These are phyloP conservation scores for Plutella xylostella DNA, from an alignment of 2,888 invertebrate species.

Conservation along the genomic window DNA sequence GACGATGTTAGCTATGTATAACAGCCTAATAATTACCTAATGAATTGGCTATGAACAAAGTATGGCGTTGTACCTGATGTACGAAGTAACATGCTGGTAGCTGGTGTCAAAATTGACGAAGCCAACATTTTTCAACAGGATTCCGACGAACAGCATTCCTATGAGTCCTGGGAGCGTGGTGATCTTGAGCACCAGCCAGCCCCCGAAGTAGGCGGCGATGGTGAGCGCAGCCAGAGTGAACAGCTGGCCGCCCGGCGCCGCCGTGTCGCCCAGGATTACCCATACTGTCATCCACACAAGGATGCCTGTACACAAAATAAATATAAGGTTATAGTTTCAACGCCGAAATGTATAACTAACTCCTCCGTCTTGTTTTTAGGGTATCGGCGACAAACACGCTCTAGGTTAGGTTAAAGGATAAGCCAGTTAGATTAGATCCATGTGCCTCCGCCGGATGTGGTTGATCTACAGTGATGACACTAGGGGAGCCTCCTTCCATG, in stretches of 20 bases:
- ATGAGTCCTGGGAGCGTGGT: conserved; percentile 86
- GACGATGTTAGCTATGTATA: too few relatives aligned
- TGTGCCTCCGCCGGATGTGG: too few relatives aligned
- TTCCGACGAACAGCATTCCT: conserved; percentile 88
- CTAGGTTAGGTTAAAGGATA: too few relatives aligned
- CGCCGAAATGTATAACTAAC: too few relatives aligned
- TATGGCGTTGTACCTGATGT: conserved; percentile 71
- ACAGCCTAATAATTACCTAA: too few relatives aligned
- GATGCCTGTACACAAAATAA: conserved; percentile 60
- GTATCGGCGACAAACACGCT: too few relatives aligned
- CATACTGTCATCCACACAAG: conserved; percentile 82
- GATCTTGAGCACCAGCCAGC: conserved; percentile 80
- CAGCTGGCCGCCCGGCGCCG: conserved; percentile 86
- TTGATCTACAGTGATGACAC: too few relatives aligned
- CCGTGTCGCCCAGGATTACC: conserved; percentile 80
- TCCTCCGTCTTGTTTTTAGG: too few relatives aligned
- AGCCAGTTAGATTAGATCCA: too few relatives aligned
- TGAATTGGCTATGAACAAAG: too few relatives aligned
- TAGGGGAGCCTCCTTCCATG: too few relatives aligned
- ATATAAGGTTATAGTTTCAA: too few relatives aligned
- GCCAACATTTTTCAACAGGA: conserved; percentile 77
- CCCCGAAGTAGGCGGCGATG: conserved; percentile 84
- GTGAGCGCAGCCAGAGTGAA: conserved; percentile 82
- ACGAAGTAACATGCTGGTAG: conserved; percentile 74
- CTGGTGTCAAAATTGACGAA: conserved; percentile 77